These are phyloP conservation scores for Ectobius pallidus DNA, from an alignment of 2,888 invertebrate genomes.

Conservation along the genomic window DNA sequence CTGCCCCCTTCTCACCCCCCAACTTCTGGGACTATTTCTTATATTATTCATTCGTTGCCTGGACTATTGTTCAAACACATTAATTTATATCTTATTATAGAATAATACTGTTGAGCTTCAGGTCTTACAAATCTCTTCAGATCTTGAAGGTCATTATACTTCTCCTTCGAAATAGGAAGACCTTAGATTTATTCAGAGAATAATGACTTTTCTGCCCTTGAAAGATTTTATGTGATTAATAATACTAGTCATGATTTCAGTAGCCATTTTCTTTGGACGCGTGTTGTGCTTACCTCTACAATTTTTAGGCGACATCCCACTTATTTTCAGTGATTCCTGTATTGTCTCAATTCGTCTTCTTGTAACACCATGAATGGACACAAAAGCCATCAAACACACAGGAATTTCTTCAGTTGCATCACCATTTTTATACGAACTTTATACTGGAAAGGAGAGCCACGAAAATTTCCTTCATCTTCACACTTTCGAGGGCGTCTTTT, in stretches of 20 bases:
- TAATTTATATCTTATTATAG: too few species aligned
- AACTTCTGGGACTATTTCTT: too few species aligned
- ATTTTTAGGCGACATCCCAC: not conserved
- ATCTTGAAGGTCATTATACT: too few species aligned
- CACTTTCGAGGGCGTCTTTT: not conserved
- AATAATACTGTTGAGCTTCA: too few species aligned
- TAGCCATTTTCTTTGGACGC: not conserved
- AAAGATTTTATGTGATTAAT: conserved; percentile 45
- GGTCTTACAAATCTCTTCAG: too few species aligned
- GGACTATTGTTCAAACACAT: too few species aligned
- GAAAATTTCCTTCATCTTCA: not conserved
- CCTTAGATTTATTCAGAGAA: conserved; percentile 43
- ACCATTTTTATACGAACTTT: not conserved
- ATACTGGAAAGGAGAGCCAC: not conserved
- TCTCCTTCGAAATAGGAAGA: too few species aligned
- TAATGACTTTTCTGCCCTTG: conserved; percentile 45
- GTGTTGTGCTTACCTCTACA: conserved; percentile 1
- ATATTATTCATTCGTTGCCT: too few species aligned
- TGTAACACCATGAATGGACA: conserved; percentile 24
- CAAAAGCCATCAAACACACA: conserved; percentile 8
- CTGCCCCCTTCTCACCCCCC: too few species aligned
- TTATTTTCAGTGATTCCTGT: not conserved
- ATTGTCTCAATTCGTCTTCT: conserved; percentile 5
- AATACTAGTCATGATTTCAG: conserved; percentile 7
- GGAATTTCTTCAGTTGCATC: not conserved